These are phyloP conservation scores for Pogonomyrmex californicus DNA, from an alignment of 1,140 invertebrate genomes.

Conservation along the genomic window DNA sequence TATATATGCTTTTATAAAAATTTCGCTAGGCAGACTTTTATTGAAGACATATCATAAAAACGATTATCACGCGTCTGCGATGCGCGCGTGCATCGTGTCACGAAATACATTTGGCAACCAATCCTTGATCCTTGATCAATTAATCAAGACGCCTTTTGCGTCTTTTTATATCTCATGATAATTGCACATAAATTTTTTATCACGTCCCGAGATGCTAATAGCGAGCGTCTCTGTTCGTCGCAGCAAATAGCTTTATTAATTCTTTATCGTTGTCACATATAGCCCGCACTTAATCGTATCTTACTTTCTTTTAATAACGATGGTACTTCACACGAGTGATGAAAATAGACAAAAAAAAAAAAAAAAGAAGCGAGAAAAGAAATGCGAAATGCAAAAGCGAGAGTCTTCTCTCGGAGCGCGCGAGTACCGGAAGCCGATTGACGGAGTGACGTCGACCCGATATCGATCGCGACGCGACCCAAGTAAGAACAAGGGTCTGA, in stretches of 20 bases:
- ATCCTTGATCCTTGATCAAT: constrained; percentile 5
- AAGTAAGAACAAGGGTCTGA: constrained; percentile 76
- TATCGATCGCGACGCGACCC: constrained; percentile 78
- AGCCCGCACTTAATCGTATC: not conserved
- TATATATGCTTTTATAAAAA: not conserved
- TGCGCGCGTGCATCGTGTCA: not conserved
- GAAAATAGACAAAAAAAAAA: not conserved
- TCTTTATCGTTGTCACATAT: not conserved
- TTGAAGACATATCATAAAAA: not conserved
- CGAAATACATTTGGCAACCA: constrained; percentile 5
- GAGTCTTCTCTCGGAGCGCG: not conserved
- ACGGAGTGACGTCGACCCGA: constrained; percentile 69
- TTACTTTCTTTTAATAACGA: constrained; percentile 11
- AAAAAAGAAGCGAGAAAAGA: not conserved
- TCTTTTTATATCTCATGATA: constrained; percentile 2
- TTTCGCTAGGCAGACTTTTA: not conserved
- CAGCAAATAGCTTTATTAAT: constrained; percentile 5
- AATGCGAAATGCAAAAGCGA: not conserved
- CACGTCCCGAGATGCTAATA: not conserved
- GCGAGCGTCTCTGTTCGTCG: not conserved
- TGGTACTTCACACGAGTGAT: not conserved
- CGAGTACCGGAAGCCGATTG: constrained; percentile 75
- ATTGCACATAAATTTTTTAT: constrained; percentile 25
- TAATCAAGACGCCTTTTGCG: not conserved
- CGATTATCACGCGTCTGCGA: not conserved